A percentile compares a stretch with the other conserved stretches of the same genome.
These are phyloP conservation scores for Squalus acanthias DNA, from an alignment of 2,797 vertebrate species.

Conservation along the genomic window DNA sequence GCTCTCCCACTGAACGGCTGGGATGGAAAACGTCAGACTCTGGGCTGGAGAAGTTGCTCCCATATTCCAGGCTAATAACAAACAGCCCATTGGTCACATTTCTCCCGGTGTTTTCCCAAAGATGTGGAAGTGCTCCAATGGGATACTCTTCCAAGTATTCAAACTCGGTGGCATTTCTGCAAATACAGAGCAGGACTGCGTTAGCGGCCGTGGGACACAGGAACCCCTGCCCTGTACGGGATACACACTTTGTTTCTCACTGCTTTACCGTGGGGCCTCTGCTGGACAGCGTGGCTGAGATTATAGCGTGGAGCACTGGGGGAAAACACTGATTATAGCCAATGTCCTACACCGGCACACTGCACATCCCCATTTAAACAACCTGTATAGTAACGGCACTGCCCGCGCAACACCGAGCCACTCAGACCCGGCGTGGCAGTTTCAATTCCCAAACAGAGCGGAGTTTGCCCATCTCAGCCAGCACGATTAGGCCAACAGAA, in stretches of 20 bases:
- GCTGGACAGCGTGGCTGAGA: neutral
- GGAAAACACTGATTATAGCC: no score
- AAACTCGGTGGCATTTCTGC: constrained; percentile 64
- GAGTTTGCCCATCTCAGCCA: neutral
- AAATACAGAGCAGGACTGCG: neutral
- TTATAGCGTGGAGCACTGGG: neutral
- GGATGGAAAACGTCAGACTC: constrained; percentile 81
- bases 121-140: constrained; percentile 69
- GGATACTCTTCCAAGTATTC: constrained; percentile 90
- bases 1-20: constrained; percentile 77
- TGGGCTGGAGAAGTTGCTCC: constrained; percentile 74
- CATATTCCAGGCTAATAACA: constrained; percentile 83
- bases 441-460: neutral
- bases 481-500: neutral
- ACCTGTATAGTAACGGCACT: neutral
- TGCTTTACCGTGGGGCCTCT: neutral
- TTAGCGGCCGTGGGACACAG: neutral
- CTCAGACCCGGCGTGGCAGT: neutral
- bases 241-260: neutral
- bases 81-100: constrained; percentile 64
- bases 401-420: neutral
- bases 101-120: constrained; percentile 67
- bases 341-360: neutral
- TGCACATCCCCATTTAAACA: neutral
- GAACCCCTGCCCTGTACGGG: neutral